Percentiles rank a stretch among this genome's conserved stretches.
Evolutionary conservation across 2,113 vertebrate species (phyloP).

Genomic region (Peucedramus taeniatus): DNA sequence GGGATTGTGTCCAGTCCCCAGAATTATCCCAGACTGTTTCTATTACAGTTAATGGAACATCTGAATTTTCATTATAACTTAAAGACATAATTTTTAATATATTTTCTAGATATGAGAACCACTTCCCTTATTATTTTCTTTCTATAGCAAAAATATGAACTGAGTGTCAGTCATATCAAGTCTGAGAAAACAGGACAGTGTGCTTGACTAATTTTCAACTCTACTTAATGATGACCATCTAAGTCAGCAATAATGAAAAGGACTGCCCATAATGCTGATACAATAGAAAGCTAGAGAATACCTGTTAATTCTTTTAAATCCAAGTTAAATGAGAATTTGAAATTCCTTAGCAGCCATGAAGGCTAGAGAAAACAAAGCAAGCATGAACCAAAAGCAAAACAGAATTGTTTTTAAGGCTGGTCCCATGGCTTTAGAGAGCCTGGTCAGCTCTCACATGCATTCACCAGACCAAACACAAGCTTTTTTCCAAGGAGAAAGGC

Average conservation of each 20-base stretch:
- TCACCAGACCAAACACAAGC: background rate
- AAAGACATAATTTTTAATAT: background rate
- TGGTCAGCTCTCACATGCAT: background rate
- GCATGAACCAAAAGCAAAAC: background rate
- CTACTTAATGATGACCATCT: background rate
- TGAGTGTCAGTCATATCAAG: background rate
- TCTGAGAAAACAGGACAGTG: background rate
- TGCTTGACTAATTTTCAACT: background rate
- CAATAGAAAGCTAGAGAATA: background rate
- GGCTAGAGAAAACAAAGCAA: background rate
- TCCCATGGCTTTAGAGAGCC: background rate
- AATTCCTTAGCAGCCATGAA: background rate
- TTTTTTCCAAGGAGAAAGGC: background rate
- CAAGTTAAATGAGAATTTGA: background rate
- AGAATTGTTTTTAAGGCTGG: background rate
- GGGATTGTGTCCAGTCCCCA: background rate
- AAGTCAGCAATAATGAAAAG: background rate
- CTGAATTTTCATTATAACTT: background rate
- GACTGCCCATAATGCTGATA: background rate
- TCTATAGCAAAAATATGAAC: background rate
- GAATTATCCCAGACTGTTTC: background rate
- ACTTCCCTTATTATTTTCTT: background rate
- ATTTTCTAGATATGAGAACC: background rate
- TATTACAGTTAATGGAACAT: background rate
- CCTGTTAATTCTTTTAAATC: background rate